phyloP scores from a whole-genome alignment of 2,113 vertebrate genomes.

The Calyptomena viridis region DNA sequence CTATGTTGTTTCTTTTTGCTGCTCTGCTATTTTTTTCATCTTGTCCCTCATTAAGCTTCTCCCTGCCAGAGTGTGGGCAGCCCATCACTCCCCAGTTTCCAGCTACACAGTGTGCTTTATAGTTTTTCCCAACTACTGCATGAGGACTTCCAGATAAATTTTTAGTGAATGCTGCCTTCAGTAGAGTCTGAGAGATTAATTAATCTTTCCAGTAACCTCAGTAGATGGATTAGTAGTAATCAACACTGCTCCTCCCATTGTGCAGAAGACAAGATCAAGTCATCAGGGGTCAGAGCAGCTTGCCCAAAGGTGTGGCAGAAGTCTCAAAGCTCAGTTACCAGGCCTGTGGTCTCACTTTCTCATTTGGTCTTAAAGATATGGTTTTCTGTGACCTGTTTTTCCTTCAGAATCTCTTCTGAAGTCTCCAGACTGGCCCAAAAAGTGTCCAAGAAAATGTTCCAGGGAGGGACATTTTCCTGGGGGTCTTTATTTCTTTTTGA shows the following conservation, averaged over 20 bases:
- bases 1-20: slow-evolving; percentile 18
- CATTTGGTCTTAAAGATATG: neutral
- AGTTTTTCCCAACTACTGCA: neutral
- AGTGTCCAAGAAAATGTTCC: neutral
- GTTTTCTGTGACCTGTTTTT: neutral
- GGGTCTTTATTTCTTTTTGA: neutral
- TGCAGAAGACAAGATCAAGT: neutral
- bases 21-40: slow-evolving; percentile 16
- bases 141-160: slow-evolving; percentile 45
- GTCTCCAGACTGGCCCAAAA: neutral
- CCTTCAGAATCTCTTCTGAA: neutral
- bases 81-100: neutral
- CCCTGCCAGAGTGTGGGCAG: neutral
- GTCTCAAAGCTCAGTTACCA: neutral
- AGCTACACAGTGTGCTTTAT: neutral
- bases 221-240: neutral
- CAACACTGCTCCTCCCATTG: neutral
- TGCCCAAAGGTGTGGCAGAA: neutral
- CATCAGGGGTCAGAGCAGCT: neutral
- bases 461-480: neutral
- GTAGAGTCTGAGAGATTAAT: neutral
- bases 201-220: neutral
- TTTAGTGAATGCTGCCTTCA: neutral
- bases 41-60: neutral
- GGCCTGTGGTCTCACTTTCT: neutral